A percentile compares a stretch with the other conserved stretches of the same genome.
phyloP scores from a whole-genome alignment of 2,113 vertebrate genomes.

The Oostethus manadensis region DNA sequence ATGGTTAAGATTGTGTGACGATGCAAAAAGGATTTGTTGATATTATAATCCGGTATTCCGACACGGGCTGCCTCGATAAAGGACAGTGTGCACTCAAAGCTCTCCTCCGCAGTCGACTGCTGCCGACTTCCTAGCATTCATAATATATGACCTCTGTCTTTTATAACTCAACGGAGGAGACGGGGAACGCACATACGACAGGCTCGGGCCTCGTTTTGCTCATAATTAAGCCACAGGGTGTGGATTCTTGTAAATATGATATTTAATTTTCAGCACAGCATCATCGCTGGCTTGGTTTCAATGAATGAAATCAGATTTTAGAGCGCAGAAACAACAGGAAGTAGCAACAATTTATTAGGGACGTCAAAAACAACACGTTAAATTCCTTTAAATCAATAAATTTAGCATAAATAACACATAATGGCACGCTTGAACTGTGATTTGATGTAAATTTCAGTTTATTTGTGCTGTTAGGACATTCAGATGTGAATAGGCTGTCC shows the following conservation, averaged over 20 bases:
- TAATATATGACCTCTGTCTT: conserved; percentile 60
- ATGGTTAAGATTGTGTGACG: conserved; percentile 10
- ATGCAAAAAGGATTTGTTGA: too few relatives aligned
- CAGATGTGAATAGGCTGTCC: too few relatives aligned
- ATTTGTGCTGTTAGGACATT: too few relatives aligned
- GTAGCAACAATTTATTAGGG: too few relatives aligned
- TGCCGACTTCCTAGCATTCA: conserved; percentile 56
- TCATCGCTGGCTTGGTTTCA: background rate
- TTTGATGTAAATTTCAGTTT: too few relatives aligned
- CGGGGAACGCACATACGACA: conserved; percentile 8
- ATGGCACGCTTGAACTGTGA: too few relatives aligned
- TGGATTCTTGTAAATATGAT: background rate
- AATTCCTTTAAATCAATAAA: too few relatives aligned
- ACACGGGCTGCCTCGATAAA: conserved; percentile 16
- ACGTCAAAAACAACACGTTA: too few relatives aligned
- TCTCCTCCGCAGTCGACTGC: conserved; percentile 43
- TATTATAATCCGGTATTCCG: too few relatives aligned
- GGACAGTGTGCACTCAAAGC: conserved; percentile 32
- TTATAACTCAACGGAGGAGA: conserved; percentile 65
- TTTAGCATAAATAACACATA: too few relatives aligned
- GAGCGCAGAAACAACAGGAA: too few relatives aligned
- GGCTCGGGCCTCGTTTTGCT: background rate
- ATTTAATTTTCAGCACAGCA: background rate
- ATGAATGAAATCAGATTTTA: too few relatives aligned
- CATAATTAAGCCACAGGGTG: background rate